Conservation (phyloP, 2,888 invertebrate species). For the Nyleta sp. region DNA sequence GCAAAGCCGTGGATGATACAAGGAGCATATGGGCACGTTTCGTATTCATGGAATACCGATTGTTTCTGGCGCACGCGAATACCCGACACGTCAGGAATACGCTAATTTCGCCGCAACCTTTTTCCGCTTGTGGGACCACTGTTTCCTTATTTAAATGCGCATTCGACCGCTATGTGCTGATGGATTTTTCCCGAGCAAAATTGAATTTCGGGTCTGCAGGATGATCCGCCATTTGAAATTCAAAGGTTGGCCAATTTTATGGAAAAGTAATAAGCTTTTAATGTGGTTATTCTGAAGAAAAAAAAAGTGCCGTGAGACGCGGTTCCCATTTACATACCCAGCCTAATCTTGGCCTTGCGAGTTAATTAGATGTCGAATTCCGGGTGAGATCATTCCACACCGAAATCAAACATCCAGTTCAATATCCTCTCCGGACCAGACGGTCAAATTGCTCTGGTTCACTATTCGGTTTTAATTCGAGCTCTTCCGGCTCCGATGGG, state of each 20-base stretch:
- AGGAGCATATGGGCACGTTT: conserved; percentile 72
- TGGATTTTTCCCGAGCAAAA: background rate
- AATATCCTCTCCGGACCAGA: background rate
- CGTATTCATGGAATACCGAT: conserved; percentile 80
- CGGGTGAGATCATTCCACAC: no score
- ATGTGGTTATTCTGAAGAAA: no score
- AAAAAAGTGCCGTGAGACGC: no score
- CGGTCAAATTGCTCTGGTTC: background rate
- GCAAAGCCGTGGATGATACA: conserved; percentile 56
- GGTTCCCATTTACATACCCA: no score
- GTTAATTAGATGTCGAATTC: no score
- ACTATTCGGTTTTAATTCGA: conserved; percentile 20
- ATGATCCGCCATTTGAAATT: background rate
- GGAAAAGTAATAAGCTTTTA: no score
- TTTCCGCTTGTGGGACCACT: conserved; percentile 48
- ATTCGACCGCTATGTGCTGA: conserved; percentile 40
- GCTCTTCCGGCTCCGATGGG: conserved; percentile 1
- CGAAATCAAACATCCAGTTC: background rate
- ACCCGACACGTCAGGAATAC: conserved; percentile 73
- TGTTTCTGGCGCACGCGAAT: conserved; percentile 72
- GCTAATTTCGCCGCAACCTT: conserved; percentile 75
- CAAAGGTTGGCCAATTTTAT: no score
- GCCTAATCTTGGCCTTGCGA: no score
- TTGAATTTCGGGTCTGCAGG: background rate
- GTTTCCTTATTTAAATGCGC: conserved; percentile 60